These are phyloP conservation scores for Sipha maydis DNA, from an alignment of 2,888 invertebrate genomes.

Conservation along the genomic window DNA sequence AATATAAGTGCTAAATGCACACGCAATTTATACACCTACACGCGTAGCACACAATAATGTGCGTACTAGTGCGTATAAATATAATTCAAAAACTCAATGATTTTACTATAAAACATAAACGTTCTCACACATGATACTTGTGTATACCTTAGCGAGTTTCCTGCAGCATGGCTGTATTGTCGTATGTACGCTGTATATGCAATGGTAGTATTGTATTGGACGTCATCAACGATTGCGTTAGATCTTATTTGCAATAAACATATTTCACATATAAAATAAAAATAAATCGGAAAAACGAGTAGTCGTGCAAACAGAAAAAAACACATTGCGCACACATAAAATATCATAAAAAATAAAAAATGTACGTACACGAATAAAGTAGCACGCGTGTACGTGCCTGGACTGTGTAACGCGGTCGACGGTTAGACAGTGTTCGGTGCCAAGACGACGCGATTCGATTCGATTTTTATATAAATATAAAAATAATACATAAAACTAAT, in stretches of 20 bases:
- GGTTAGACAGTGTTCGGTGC: background rate
- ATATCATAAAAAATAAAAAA: too few relatives aligned
- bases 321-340: background rate
- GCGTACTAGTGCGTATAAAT: too few relatives aligned
- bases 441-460: slow-evolving; percentile 7
- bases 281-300: background rate
- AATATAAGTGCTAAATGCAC: too few relatives aligned
- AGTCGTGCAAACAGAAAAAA: background rate
- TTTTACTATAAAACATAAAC: background rate
- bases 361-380: background rate
- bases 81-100: too few relatives aligned
- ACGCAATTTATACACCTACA: too few relatives aligned
- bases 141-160: too few relatives aligned
- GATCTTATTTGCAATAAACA: background rate
- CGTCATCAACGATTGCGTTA: too few relatives aligned
- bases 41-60: too few relatives aligned
- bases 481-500: background rate
- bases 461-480: background rate
- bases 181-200: background rate
- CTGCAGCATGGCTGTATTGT: too few relatives aligned
- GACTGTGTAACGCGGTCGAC: background rate
- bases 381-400: background rate
- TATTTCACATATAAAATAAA: background rate
- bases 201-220: background rate
- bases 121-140: background rate